Conservation (phyloP, 2,888 invertebrate species). For the Dione vanillae region DNA sequence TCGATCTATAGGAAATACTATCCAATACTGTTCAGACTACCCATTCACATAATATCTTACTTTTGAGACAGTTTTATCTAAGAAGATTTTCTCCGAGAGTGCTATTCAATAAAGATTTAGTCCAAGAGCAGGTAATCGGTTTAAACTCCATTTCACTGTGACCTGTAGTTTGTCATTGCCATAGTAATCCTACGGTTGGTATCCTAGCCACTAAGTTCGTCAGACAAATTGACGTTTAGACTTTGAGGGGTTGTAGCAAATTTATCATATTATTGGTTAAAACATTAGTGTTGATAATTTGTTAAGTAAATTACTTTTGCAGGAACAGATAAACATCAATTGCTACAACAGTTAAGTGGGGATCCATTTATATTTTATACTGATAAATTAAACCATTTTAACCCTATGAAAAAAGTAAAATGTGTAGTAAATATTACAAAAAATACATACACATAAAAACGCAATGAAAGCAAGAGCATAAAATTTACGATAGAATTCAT, state of each 20-base stretch:
- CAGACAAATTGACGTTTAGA: conserved; percentile 33
- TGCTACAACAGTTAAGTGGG: background rate
- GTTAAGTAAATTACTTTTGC: background rate
- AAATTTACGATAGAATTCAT: background rate
- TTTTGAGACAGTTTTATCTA: conserved; percentile 26
- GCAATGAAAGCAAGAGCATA: background rate
- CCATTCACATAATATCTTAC: conserved; percentile 22
- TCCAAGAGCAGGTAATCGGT: conserved; percentile 36
- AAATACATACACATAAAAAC: no score
- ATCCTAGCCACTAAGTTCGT: conserved; percentile 18
- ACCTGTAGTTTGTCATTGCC: conserved; percentile 40
- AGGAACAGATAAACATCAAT: conserved; percentile 6
- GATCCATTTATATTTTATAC: background rate
- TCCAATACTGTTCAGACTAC: conserved; percentile 7
- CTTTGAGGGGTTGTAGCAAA: conserved; percentile 11
- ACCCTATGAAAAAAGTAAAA: no score
- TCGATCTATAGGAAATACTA: conserved; percentile 2
- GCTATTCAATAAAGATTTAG: conserved; percentile 35
- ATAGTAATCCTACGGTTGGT: conserved; percentile 30
- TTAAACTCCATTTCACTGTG: conserved; percentile 35
- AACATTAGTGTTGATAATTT: conserved; percentile 7
- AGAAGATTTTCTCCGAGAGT: conserved; percentile 22
- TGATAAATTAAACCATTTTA: background rate
- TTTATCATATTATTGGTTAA: conserved; percentile 18
- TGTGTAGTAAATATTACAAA: no score